These are phyloP conservation scores for Andrena minutula DNA, from an alignment of 2,888 invertebrate species.

Conservation along the genomic window DNA sequence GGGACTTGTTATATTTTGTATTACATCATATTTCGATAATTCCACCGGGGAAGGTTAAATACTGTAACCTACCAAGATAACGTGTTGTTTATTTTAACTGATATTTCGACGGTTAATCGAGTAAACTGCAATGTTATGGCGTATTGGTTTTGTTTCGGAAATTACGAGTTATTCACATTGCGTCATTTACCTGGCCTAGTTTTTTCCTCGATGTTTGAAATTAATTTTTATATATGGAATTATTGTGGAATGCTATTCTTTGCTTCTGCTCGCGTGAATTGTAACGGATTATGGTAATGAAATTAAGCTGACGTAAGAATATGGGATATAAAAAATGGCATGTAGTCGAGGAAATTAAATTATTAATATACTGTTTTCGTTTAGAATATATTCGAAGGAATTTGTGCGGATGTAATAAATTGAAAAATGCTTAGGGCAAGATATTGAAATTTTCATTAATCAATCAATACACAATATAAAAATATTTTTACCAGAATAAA, in stretches of 20 bases:
- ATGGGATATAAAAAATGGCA: too few species aligned
- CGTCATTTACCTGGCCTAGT: not conserved
- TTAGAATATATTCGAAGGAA: not conserved
- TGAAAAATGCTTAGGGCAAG: conserved; percentile 3
- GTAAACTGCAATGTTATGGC: not conserved
- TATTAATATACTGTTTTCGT: not conserved
- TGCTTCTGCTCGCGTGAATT: not conserved
- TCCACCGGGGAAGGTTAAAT: not conserved
- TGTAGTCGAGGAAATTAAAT: too few species aligned
- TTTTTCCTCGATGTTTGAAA: not conserved
- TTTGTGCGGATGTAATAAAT: not conserved
- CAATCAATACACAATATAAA: conserved; percentile 48
- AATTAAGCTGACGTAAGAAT: not conserved
- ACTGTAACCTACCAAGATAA: not conserved
- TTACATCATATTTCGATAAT: conserved; percentile 16
- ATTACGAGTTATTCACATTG: not conserved
- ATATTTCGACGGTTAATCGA: not conserved
- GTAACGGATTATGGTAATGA: not conserved
- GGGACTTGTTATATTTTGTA: not conserved
- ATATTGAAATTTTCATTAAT: conserved; percentile 35
- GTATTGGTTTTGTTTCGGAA: not conserved
- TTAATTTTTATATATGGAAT: not conserved
- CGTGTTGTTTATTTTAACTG: not conserved
- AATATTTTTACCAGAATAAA: conserved; percentile 52
- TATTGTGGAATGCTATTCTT: not conserved